Evolutionary conservation across 2,113 vertebrate species (phyloP), one percentile per base, ranked within the genome.

Genomic region (Leptodactylus fuscus): DNA sequence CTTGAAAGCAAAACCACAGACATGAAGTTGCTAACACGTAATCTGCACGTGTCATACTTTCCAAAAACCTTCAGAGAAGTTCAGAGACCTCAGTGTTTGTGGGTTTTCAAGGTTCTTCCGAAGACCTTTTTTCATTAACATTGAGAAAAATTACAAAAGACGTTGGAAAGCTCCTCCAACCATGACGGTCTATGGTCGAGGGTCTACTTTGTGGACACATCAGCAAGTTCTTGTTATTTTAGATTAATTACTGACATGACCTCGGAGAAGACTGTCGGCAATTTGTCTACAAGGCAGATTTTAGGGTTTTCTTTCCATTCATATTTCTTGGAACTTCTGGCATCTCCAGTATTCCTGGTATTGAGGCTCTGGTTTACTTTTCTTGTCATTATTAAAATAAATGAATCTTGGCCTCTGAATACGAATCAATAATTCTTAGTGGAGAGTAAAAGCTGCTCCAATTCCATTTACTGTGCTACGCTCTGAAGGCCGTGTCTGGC

Each of bases 31-130:
- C 15, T 48, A 71, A 36, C 15, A 24, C 36, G 34, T 73, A 53
- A n/a, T 34, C 27, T 51, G 81, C 18, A 34, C 70, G 22, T 71
- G 81, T 58, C 67, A 55, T 53, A 58, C n/a, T 83, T 73, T 83
- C 46, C 49, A 41, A 29, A 29, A 41, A 13, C 11, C 29, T 70
- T 60, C 32, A 38, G 11, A 55, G 29, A 60, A 24, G 49, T 36
- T 44, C 62, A 29, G 5, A 29, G 5, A 46, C 20, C 9, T 60
- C 78, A 49, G 4, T 48, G 60, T 49, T 60, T 81, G 80, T 32
- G 62, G 60, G 65, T 67, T 60, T 44, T 62, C 36, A 62, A 80
- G 20, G 11, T 15, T 80, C 34, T 22, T 80, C 55, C 11, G 15
- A 69, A 62, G 36, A 29, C 13, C n/a, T 41, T 41, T 38, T n/a